A percentile compares a stretch with the other conserved stretches of the same genome.
These are phyloP conservation scores for Litocranius walleri DNA, from an alignment of 2,113 vertebrate genomes.

Conservation along the genomic window DNA sequence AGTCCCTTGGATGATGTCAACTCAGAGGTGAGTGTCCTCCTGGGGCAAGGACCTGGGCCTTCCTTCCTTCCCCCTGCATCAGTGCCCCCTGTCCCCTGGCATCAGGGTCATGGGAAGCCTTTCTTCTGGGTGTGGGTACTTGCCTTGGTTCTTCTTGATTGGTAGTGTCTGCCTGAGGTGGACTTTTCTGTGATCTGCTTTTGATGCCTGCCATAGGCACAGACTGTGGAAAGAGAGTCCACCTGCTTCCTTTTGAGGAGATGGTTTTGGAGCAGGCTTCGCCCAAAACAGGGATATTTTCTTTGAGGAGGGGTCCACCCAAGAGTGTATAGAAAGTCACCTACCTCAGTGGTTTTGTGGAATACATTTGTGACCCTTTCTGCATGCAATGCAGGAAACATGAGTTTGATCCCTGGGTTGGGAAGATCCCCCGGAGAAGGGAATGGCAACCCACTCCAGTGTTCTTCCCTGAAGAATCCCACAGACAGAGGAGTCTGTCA, in stretches of 20 bases:
- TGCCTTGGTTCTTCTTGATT: not conserved
- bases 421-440: not conserved
- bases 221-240: not conserved
- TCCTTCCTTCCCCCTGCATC: fast-evolving
- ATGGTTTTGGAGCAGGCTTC: not conserved
- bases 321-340: not conserved
- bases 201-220: not conserved
- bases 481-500: not conserved
- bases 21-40: constrained; percentile 43
- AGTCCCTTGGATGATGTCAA: not conserved
- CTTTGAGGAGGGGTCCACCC: not conserved
- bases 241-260: not conserved
- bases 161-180: not conserved
- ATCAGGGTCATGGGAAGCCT: not conserved
- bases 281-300: not conserved
- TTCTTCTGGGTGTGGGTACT: not conserved
- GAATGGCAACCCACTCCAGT: not conserved
- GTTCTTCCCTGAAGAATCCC: not conserved
- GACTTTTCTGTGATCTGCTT: not conserved
- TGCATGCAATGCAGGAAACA: not conserved
- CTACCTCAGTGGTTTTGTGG: not conserved
- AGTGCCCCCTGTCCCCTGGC: fast-evolving
- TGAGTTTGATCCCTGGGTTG: not conserved
- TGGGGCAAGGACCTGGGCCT: fast-evolving
- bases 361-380: not conserved